These are phyloP conservation scores for Macroglossus sobrinus DNA, from an alignment of 2,113 vertebrate genomes.

Conservation along the genomic window DNA sequence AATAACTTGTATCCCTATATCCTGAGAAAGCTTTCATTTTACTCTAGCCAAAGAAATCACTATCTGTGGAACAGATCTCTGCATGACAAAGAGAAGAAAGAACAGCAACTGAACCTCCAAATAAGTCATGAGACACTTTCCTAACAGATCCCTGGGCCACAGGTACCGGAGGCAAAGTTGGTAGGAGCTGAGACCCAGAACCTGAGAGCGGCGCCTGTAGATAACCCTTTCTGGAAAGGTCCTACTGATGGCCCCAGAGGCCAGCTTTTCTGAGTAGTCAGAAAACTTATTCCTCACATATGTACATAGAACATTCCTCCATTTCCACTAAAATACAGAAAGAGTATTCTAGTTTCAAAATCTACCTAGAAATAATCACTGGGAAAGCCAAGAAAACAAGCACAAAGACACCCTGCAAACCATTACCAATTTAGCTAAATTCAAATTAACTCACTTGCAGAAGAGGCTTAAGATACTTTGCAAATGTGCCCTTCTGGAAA, in stretches of 20 bases:
- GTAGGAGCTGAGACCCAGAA: neutral
- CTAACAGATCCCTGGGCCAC: neutral
- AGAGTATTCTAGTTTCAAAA: neutral
- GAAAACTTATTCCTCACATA: neutral
- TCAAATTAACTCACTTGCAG: neutral
- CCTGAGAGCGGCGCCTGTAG: accelerated
- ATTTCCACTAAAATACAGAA: neutral
- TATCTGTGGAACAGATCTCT: neutral
- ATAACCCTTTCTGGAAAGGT: neutral
- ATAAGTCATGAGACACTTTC: neutral
- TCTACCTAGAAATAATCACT: neutral
- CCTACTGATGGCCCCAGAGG: neutral
- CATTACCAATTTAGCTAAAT: neutral
- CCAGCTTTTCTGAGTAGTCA: neutral
- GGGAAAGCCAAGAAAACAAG: neutral
- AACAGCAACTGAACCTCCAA: neutral
- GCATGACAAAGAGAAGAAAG: neutral
- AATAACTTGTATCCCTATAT: neutral
- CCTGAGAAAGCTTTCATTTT: neutral
- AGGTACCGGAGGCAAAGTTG: neutral
- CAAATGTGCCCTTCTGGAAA: neutral
- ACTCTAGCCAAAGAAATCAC: neutral
- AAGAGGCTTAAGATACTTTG: neutral
- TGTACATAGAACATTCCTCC: neutral
- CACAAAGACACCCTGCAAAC: neutral